Evolutionary conservation across 2,888 invertebrate species (phyloP).

Genomic region (Orthosia gracilis): DNA sequence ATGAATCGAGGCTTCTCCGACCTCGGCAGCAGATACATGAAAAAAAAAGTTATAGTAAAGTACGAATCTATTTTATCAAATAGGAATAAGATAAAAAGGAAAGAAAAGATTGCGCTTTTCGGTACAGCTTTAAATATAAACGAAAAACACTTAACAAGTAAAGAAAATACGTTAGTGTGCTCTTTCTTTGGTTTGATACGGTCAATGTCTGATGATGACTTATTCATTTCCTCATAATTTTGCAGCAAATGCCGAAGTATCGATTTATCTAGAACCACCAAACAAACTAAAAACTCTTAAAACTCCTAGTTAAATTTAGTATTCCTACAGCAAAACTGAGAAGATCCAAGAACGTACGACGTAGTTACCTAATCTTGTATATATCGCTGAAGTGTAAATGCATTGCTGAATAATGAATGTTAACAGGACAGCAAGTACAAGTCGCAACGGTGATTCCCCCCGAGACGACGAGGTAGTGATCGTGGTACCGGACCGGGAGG

Average conservation of each 20-base stretch:
- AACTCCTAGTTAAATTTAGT: neutral
- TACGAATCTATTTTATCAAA: slow-evolving; percentile 72
- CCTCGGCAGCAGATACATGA: slow-evolving; percentile 94
- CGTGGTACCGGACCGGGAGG: slow-evolving; percentile 87
- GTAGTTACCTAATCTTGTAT: slow-evolving; percentile 19
- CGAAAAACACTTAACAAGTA: neutral
- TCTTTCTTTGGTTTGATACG: neutral
- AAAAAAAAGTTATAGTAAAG: slow-evolving; percentile 97
- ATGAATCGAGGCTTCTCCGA: slow-evolving; percentile 94
- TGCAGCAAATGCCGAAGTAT: neutral
- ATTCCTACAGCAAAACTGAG: too few species aligned
- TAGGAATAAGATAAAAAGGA: neutral
- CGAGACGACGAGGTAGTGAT: slow-evolving; percentile 88
- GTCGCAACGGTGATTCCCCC: slow-evolving; percentile 85
- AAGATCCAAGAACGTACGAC: neutral
- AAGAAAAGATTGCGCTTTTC: neutral
- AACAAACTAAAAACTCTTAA: too few species aligned
- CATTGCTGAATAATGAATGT: slow-evolving; percentile 60
- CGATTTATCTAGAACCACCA: neutral
- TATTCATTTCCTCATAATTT: neutral
- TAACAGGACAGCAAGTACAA: slow-evolving; percentile 84
- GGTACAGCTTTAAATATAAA: neutral
- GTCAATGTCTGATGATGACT: neutral
- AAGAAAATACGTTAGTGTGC: neutral
- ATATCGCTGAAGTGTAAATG: slow-evolving; percentile 14